Percentiles rank a stretch among this genome's conserved stretches.
phyloP scores from a whole-genome alignment of 2,888 invertebrate species.

The Amphipoea oculea region DNA sequence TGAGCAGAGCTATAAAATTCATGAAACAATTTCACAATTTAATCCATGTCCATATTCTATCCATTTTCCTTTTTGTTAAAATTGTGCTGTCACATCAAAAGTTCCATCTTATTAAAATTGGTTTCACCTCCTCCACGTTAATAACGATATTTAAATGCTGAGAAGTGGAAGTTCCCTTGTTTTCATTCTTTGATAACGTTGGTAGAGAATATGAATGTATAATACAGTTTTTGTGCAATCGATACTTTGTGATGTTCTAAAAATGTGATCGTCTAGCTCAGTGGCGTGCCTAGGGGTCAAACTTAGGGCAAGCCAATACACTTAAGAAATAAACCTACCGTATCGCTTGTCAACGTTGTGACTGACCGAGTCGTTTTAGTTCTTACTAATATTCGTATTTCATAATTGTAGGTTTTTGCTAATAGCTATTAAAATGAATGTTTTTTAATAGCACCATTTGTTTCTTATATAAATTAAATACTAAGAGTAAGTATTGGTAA shows the following conservation, averaged over 20 bases:
- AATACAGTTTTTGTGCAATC: too few relatives aligned
- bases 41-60: background rate
- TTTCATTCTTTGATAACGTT: background rate
- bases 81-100: background rate
- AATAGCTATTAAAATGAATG: too few relatives aligned
- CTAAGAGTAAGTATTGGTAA: too few relatives aligned
- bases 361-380: too few relatives aligned
- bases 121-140: background rate
- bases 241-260: background rate
- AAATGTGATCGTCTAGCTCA: background rate
- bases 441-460: too few relatives aligned
- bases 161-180: background rate
- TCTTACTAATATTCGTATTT: too few relatives aligned
- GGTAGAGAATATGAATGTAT: background rate
- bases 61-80: background rate
- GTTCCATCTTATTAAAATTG: background rate
- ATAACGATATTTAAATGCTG: background rate
- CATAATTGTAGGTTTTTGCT: too few relatives aligned
- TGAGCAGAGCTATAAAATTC: background rate
- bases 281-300: too few relatives aligned
- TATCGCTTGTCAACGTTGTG: too few relatives aligned
- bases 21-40: background rate
- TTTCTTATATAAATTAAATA: too few relatives aligned
- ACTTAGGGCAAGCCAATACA: too few relatives aligned
- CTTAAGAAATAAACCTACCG: too few relatives aligned